Evolutionary conservation across 2,113 vertebrate genomes (phyloP), one percentile per base, ranked within the genome.

Genomic region (Riparia riparia): DNA sequence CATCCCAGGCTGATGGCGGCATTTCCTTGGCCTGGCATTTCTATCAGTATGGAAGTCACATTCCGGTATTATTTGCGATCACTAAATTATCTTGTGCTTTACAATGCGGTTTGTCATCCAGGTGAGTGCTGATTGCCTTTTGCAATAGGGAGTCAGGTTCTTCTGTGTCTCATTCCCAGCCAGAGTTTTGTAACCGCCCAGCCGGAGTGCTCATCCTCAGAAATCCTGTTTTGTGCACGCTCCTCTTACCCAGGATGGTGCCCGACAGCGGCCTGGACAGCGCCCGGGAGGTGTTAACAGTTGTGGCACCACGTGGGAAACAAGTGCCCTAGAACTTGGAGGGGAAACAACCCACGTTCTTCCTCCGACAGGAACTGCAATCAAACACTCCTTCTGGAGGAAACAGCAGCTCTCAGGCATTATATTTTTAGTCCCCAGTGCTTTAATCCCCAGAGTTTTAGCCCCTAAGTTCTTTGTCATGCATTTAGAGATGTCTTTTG

Each of bases 261-360:
- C 63, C 79, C 87, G 49, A 1, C 63, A 28, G 71, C 63, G 77
- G 47, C 41, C 54, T 4, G 0, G 3, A 0, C 70, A 18, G 3
- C 4, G 28, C 8, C 49, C 1, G 1, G 47, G 31, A 2, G 24
- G 21, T 12, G 0, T 12, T 13, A 14, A 21, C 45, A 22, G 17
- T 11, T 39, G 6, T 28, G 50, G 18, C 47, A 41, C n/a, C n/a
- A 5, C 1, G 1, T 28, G 74, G 74, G 51, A 42, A 54, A 32
- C 18, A 4, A 51, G 31, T 2, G 31, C 57, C 0, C 0, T 3
- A 29, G 50, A 66, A 24, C 37, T 26, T 16, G 11, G 25, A 0
- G 7, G 49, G 24, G 16, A 49, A 73, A 39, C 29, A 77, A 2
- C 15, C 18, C n/a, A 18, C n/a, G 25, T 39, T 53, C 45, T 41